Percentiles rank a stretch among this genome's conserved stretches.
Conservation (phyloP, 2,888 invertebrate genomes). For the Ischnus inquisitorius region DNA sequence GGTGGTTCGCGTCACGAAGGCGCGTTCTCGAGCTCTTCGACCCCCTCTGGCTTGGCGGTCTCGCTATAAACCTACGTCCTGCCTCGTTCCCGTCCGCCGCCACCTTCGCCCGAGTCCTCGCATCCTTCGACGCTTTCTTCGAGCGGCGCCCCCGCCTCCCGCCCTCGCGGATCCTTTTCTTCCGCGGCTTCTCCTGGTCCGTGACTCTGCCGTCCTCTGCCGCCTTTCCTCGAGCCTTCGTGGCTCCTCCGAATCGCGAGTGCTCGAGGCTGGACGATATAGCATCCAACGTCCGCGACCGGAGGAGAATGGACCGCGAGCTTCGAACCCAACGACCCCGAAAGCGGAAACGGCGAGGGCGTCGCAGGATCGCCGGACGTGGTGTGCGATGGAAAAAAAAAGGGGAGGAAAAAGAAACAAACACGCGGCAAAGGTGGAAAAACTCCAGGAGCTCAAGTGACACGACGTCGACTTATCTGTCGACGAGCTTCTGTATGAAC, state of each 20-base stretch:
- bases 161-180: constrained; percentile 28
- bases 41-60: constrained; percentile 38
- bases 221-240: constrained; percentile 1
- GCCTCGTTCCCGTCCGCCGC: constrained; percentile 27
- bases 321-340: constrained; percentile 67
- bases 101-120: constrained; percentile 25
- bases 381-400: constrained; percentile 43
- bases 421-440: constrained; percentile 50
- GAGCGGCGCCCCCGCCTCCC: constrained; percentile 9
- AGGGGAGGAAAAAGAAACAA: constrained; percentile 36
- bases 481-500: constrained; percentile 61
- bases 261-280: constrained; percentile 31
- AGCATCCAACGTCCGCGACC: neutral
- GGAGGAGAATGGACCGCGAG: constrained; percentile 58
- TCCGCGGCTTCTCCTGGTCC: constrained; percentile 1
- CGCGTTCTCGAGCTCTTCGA: constrained; percentile 38
- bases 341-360: constrained; percentile 73
- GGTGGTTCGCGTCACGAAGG: neutral
- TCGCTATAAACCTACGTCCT: constrained; percentile 67
- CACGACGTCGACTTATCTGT: constrained; percentile 75
- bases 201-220: constrained; percentile 43
- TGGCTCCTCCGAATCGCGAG: constrained; percentile 6
- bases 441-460: constrained; percentile 72
- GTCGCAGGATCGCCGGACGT: constrained; percentile 78
- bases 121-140: constrained; percentile 12